Percentiles rank a stretch among this genome's conserved stretches.
Evolutionary conservation across 2,888 invertebrate genomes (phyloP).

Genomic region (Watsonalla cultraria): DNA sequence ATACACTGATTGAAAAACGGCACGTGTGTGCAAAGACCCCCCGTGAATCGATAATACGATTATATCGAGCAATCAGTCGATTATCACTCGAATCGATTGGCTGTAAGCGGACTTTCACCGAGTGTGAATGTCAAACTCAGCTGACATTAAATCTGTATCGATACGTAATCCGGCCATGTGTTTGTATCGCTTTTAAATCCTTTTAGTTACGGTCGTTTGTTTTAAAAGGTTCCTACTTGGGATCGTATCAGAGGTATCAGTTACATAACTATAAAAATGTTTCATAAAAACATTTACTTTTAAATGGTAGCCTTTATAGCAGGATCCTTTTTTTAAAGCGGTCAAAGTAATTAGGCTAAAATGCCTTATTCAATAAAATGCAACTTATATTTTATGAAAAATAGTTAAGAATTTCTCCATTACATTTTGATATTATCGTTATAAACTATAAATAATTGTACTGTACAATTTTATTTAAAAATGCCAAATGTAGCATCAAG

Average conservation of each 20-base stretch:
- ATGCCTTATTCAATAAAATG: no score
- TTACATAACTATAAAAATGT: conserved; percentile 3
- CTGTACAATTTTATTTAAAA: no score
- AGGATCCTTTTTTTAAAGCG: no score
- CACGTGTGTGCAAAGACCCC: conserved; percentile 46
- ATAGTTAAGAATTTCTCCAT: no score
- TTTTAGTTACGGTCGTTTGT: conserved; percentile 54
- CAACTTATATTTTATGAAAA: no score
- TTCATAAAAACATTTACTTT: not conserved
- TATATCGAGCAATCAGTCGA: conserved; percentile 55
- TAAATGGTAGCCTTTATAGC: no score
- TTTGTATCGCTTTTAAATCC: conserved; percentile 53
- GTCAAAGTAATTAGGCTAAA: no score
- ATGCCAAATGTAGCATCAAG: no score
- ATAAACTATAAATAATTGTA: no score
- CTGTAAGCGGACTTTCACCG: conserved; percentile 59
- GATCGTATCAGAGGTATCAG: conserved; percentile 8
- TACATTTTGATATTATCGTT: no score
- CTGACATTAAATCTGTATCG: conserved; percentile 58
- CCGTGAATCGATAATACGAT: conserved; percentile 63
- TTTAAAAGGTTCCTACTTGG: conserved; percentile 22
- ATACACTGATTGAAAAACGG: conserved; percentile 20
- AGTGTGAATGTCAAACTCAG: conserved; percentile 64
- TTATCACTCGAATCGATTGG: conserved; percentile 49
- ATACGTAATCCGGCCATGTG: conserved; percentile 42